Conservation (phyloP, 2,888 invertebrate genomes). For the Polydrusus cervinus region DNA sequence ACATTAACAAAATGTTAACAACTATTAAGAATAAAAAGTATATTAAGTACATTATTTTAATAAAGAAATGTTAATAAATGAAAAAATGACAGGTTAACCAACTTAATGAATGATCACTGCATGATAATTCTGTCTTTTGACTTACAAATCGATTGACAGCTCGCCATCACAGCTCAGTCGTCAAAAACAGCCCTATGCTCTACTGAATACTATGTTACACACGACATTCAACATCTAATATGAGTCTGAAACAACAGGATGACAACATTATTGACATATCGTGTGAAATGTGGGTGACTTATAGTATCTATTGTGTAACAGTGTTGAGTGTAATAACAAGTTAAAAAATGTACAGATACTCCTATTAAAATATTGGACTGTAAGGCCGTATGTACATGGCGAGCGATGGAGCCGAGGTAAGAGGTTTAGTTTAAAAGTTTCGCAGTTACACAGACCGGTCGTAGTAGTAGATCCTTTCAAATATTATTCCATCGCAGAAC, state of each 20-base stretch:
- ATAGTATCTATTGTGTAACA: not conserved
- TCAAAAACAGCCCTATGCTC: constrained; percentile 43
- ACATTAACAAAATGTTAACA: not conserved
- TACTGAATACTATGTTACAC: constrained; percentile 60
- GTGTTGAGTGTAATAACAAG: not conserved
- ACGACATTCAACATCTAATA: constrained; percentile 64
- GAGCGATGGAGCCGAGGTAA: too few relatives aligned
- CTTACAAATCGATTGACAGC: constrained; percentile 44
- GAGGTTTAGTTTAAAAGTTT: too few relatives aligned
- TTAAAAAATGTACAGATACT: not conserved
- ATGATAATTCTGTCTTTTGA: constrained; percentile 32
- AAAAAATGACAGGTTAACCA: constrained; percentile 21
- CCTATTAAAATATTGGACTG: too few relatives aligned
- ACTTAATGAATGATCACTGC: constrained; percentile 23
- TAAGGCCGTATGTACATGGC: too few relatives aligned
- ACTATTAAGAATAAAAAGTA: not conserved
- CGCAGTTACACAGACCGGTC: too few relatives aligned
- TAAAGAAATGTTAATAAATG: constrained; percentile 16
- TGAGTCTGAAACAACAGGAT: constrained; percentile 63
- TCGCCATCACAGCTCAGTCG: constrained; percentile 50
- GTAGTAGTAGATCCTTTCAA: too few relatives aligned
- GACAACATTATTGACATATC: constrained; percentile 10
- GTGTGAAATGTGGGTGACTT: not conserved
- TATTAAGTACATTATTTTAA: constrained; percentile 3
- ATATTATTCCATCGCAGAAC: too few relatives aligned